Conservation (phyloP, 1,140 invertebrate genomes). For the Ostrea denselamellosa region DNA sequence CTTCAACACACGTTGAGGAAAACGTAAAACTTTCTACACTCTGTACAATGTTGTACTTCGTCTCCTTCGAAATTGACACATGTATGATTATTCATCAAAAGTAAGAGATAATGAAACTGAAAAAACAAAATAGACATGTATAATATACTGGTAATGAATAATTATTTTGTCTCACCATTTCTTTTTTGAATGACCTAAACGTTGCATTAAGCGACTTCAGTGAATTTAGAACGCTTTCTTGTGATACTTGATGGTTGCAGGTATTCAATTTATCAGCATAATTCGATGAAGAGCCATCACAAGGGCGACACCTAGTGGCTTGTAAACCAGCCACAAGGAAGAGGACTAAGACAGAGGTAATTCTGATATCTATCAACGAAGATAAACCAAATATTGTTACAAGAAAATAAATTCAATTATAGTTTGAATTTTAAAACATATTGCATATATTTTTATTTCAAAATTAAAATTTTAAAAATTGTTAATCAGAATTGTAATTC, state of each 20-base stretch:
- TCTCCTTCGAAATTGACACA: background rate
- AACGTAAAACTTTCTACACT: background rate
- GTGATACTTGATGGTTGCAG: background rate
- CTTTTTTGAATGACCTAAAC: background rate
- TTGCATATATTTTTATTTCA: background rate
- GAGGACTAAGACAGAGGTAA: background rate
- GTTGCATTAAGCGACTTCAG: background rate
- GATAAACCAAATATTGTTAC: background rate
- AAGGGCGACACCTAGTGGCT: background rate
- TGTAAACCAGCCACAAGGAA: background rate
- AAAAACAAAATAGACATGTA: background rate
- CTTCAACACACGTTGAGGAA: background rate
- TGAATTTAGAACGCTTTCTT: background rate
- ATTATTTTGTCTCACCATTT: background rate
- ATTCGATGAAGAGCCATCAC: background rate
- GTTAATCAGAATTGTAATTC: background rate
- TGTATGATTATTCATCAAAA: background rate
- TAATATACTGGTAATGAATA: background rate
- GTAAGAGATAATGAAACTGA: background rate
- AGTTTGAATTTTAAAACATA: too few species aligned
- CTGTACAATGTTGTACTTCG: background rate
- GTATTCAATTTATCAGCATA: background rate
- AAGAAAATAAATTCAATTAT: too few species aligned
- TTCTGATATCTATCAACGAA: background rate
- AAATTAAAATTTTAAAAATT: background rate